Evolutionary conservation across 1,140 invertebrate genomes (phyloP), one percentile per base, ranked within the genome.

Genomic region (Mya arenaria): DNA sequence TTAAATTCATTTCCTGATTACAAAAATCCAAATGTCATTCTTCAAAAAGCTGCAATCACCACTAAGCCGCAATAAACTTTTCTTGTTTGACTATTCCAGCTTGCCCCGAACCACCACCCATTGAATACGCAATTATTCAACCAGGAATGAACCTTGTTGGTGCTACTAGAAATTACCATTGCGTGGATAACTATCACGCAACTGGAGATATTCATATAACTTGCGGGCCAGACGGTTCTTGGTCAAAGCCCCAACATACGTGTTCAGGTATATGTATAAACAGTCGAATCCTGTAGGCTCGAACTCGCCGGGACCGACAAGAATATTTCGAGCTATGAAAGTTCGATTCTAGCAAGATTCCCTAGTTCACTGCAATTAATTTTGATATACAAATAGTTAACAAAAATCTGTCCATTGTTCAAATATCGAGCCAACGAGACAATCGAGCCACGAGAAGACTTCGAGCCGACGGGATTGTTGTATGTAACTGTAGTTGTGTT

Each of bases 41-140:
- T 13, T 48, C 44, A 13, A 48, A 48, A 48, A 13, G 44, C 44
- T 48, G 44, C 13, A 48, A 48, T 48, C n/a, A 13, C n/a, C 13
- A 48, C 13, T 48, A 13, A 23, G 28, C 1, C 8, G 3, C 30
- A 65, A 13, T 65, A 34, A 34, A 13, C 5, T 17, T 13, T 32
- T n/a, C 28, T 65, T 10, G n/a, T 32, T 39, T 72, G n/a, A n/a
- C n/a, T n/a, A n/a, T n/a, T n/a, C 0, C 55, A 82, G 79, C 69
- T 19, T 82, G 79, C 37, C 19, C 17, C 4, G 15, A 28, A 1
- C 41, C 71, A 13, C 79, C 69, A 5, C 0, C 6, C 4, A 0
- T 73, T 28, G 23, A 36, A 6, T 30, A 25, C n/a, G 79, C 68
- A 3, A 19, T 52, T 4, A 32, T 74, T 4, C 19, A 44, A 19